Base-by-base conservation (phyloP, 2,797 vertebrate species). In the Neosilurus hyrtlii region DNA sequence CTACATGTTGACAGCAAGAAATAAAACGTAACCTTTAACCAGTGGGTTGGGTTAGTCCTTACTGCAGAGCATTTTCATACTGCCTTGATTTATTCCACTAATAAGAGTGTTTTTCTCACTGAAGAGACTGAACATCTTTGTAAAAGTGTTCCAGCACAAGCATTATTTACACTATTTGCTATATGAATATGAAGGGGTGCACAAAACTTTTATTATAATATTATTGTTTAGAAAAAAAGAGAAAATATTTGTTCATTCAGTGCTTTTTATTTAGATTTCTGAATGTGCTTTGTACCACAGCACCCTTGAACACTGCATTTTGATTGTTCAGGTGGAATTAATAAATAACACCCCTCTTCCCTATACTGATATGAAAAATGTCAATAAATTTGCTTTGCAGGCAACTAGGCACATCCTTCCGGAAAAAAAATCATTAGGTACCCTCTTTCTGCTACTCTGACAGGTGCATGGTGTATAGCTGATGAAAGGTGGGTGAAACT, bases 31-130 rank as follows among this genome's bases (percentile, higher is more conserved):
- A 51, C 57, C 59, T 37, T 62, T 51, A 62, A 43, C 18, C 15
- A 30, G n/a, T 15, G 56, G 10, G 30, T 56, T 66, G 7, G 30
- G 37, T 66, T 51, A 66, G n/a, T 73, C 63, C 65, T 75, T 51
- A 56, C 65, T 35, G 65, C 52, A 65, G 51, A 59, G n/a, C 9
- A 37, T 71, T 54, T 76, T 67, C 15, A 75, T 59, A 43, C 54
- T 7, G 26, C 26, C 62, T 57, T 82, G 49, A 82, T 56, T 67
- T 82, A 22, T 66, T 51, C 56, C 56, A 54, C n/a, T 54, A 24
- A 62, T 16, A 0, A 66, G 49, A 18, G 20, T 79, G 72, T 54
- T 71, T 79, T 68, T 72, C 70, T 87, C 79, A 86, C 81, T 88
- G 80, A 86, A 56, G 16, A 20, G 52, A 20, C 71, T 10, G 72